phyloP scores from a whole-genome alignment of 2,888 invertebrate species.

The Trilocha varians region DNA sequence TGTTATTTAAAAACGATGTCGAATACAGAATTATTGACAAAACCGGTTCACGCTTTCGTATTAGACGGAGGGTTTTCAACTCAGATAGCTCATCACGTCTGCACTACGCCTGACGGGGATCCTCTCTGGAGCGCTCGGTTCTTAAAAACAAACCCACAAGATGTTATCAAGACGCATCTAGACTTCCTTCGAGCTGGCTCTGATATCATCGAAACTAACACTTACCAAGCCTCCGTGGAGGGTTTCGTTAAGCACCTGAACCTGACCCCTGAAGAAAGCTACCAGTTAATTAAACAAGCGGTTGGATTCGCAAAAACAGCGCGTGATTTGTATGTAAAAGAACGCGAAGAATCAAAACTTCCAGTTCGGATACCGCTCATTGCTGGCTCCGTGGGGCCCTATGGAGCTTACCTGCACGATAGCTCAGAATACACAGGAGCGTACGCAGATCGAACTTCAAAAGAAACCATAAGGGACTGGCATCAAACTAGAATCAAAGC shows the following conservation, averaged over 20 bases:
- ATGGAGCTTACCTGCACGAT: constrained; percentile 90
- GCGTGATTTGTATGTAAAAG: constrained; percentile 70
- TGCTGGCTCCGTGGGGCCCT: constrained; percentile 92
- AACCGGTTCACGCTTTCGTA: constrained; percentile 45
- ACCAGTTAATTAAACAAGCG: constrained; percentile 79
- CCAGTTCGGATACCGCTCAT: constrained; percentile 68
- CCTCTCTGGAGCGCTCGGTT: constrained; percentile 91
- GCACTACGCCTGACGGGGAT: constrained; percentile 82
- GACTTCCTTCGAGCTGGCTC: constrained; percentile 90
- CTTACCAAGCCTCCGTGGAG: constrained; percentile 88
- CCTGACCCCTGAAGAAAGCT: constrained; percentile 77
- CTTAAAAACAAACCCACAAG: constrained; percentile 82
- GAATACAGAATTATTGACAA: not conserved
- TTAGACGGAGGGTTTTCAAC: constrained; percentile 86
- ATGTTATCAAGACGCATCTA: constrained; percentile 83
- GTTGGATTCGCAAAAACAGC: constrained; percentile 83
- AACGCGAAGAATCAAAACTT: constrained; percentile 34
- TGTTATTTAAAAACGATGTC: not conserved
- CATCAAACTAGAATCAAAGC: constrained; percentile 86
- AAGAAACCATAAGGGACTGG: constrained; percentile 81
- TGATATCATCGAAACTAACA: constrained; percentile 88
- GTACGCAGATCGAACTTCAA: constrained; percentile 77
- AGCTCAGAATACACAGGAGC: constrained; percentile 92
- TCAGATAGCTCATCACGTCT: constrained; percentile 81
- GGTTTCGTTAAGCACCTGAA: constrained; percentile 83